These are phyloP conservation scores for Laupala kohalensis DNA, from an alignment of 1,140 invertebrate species.

Conservation along the genomic window DNA sequence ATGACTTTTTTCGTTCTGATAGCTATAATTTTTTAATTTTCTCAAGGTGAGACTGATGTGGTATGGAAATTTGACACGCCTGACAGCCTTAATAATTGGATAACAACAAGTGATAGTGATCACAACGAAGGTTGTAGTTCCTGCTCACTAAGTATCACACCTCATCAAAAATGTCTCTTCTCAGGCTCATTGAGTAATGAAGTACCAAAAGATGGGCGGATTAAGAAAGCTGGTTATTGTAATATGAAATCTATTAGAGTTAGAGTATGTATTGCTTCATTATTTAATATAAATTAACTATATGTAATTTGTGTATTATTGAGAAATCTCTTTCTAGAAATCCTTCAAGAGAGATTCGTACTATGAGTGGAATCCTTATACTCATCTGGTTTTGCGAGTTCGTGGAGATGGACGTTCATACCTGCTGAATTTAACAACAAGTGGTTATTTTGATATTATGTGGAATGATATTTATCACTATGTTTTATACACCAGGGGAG, in stretches of 20 bases:
- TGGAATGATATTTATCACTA: constrained; percentile 79
- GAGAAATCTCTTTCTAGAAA: constrained; percentile 37
- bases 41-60: constrained; percentile 50
- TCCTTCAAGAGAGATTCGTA: constrained; percentile 62
- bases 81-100: constrained; percentile 38
- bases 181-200: constrained; percentile 53
- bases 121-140: constrained; percentile 64
- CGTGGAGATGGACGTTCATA: constrained; percentile 87
- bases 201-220: constrained; percentile 64
- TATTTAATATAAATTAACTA: background rate
- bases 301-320: background rate
- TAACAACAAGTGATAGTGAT: constrained; percentile 61
- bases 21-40: background rate
- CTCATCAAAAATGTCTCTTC: constrained; percentile 59
- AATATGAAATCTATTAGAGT: constrained; percentile 52
- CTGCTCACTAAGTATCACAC: constrained; percentile 41
- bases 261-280: constrained; percentile 34
- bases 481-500: constrained; percentile 78
- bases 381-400: constrained; percentile 68
- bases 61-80: constrained; percentile 47
- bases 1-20: background rate
- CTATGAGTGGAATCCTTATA: constrained; percentile 65
- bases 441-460: constrained; percentile 57
- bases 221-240: constrained; percentile 61
- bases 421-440: constrained; percentile 55